These are phyloP conservation scores for Sesamia inferens DNA, from an alignment of 2,888 invertebrate species.

Conservation along the genomic window DNA sequence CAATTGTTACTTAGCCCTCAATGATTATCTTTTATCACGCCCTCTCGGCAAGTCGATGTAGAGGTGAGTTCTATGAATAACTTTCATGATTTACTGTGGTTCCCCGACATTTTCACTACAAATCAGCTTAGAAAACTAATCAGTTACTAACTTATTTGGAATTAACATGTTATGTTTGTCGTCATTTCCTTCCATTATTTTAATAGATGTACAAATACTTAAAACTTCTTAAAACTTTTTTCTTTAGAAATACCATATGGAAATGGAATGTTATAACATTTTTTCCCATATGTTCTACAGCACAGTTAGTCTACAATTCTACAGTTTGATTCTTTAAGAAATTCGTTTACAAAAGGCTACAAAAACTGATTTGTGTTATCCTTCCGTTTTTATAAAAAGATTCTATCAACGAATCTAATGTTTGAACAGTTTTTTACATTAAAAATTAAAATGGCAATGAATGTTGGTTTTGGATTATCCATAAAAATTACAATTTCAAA, in stretches of 20 bases:
- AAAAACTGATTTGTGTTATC: slow-evolving; percentile 31
- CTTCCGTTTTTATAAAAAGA: slow-evolving; percentile 50
- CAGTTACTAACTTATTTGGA: slow-evolving; percentile 54
- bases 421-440: slow-evolving; percentile 46
- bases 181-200: slow-evolving; percentile 19
- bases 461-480: slow-evolving; percentile 35
- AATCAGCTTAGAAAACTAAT: slow-evolving; percentile 68
- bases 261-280: slow-evolving; percentile 37
- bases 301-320: slow-evolving; percentile 31
- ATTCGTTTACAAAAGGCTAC: slow-evolving; percentile 65
- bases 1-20: slow-evolving; percentile 50
- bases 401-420: slow-evolving; percentile 67
- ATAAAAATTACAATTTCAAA: not conserved
- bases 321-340: slow-evolving; percentile 42
- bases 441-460: slow-evolving; percentile 48
- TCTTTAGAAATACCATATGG: slow-evolving; percentile 43
- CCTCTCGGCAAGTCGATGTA: slow-evolving; percentile 72
- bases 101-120: slow-evolving; percentile 63
- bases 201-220: not conserved
- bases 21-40: slow-evolving; percentile 66
- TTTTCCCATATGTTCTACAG: slow-evolving; percentile 24
- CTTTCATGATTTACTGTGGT: slow-evolving; percentile 53
- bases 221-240: not conserved
- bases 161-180: slow-evolving; percentile 7
- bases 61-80: slow-evolving; percentile 86